A percentile compares a stretch with the other conserved stretches of the same genome.
Conservation (phyloP, 2,888 invertebrate species). For the Synergus gifuensis region DNA sequence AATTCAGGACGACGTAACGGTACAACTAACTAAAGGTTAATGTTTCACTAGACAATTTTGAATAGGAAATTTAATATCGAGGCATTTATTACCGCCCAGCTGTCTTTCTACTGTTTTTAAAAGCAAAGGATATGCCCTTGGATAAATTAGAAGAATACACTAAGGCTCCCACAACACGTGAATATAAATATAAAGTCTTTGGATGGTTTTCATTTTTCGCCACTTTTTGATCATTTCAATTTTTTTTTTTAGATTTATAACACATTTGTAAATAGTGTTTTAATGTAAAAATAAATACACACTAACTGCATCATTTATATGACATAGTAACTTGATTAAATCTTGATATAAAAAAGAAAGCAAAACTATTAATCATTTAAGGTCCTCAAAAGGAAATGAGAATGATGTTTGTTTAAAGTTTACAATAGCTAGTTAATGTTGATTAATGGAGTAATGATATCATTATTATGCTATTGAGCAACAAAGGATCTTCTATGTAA, state of each 20-base stretch:
- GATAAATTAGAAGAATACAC: no score
- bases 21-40: slow-evolving; percentile 17
- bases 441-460: not conserved
- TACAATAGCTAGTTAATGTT: not conserved
- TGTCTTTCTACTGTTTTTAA: not conserved
- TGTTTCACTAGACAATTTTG: slow-evolving; percentile 29
- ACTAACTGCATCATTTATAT: not conserved
- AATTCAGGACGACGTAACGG: slow-evolving; percentile 34
- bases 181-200: not conserved
- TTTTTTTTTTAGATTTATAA: not conserved
- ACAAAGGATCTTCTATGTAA: not conserved
- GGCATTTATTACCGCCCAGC: slow-evolving; percentile 5
- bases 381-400: not conserved
- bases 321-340: no score
- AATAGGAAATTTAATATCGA: slow-evolving; percentile 19
- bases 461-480: not conserved
- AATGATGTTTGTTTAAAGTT: not conserved
- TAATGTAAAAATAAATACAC: not conserved
- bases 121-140: not conserved
- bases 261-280: not conserved
- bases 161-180: no score
- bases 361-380: not conserved
- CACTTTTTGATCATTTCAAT: not conserved
- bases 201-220: not conserved
- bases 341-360: not conserved